These are phyloP conservation scores for Spodoptera littoralis DNA, from an alignment of 2,888 invertebrate genomes.

Conservation along the genomic window DNA sequence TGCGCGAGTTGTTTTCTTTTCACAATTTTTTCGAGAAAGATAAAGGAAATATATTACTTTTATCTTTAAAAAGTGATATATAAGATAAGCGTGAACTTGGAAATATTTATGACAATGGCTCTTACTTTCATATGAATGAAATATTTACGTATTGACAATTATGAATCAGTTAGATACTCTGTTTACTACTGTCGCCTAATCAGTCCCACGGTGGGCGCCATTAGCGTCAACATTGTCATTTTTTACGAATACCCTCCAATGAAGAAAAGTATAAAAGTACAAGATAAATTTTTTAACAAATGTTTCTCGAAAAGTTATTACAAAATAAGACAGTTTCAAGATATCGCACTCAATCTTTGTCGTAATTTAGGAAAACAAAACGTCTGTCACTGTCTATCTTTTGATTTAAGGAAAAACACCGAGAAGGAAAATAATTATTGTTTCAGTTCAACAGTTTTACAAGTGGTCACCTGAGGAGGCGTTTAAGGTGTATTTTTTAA, in stretches of 20 bases:
- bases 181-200: neutral
- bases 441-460: slow-evolving; percentile 16
- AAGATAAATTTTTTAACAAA: slow-evolving; percentile 16
- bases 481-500: slow-evolving; percentile 6
- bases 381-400: slow-evolving; percentile 36
- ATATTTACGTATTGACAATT: no score
- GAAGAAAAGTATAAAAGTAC: slow-evolving; percentile 2
- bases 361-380: slow-evolving; percentile 45
- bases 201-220: slow-evolving; percentile 2
- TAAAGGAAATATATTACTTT: slow-evolving; percentile 18
- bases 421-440: slow-evolving; percentile 29
- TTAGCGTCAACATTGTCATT: neutral
- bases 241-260: neutral
- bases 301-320: slow-evolving; percentile 27
- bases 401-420: slow-evolving; percentile 23
- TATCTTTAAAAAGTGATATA: slow-evolving; percentile 19
- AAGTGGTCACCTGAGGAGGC: slow-evolving; percentile 21
- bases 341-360: slow-evolving; percentile 44
- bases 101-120: no score
- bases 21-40: slow-evolving; percentile 8
- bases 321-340: slow-evolving; percentile 23
- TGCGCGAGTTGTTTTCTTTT: slow-evolving; percentile 17
- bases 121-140: no score
- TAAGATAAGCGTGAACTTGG: neutral
- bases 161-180: no score